Conservation (phyloP, 2,888 invertebrate genomes). For the Caenorhabditis angaria region DNA sequence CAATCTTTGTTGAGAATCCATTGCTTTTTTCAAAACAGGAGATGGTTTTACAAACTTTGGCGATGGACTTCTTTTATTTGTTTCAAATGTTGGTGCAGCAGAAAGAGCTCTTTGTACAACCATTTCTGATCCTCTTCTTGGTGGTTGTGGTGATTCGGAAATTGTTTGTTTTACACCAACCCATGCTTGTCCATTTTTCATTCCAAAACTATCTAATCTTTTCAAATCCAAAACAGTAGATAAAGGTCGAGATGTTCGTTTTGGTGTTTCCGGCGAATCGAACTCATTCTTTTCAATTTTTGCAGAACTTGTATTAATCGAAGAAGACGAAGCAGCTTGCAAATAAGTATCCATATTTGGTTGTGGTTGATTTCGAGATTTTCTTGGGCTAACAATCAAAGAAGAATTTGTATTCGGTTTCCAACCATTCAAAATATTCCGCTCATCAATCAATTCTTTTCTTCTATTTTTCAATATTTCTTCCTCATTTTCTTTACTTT, state of each 20-base stretch:
- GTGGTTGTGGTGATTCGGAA: conserved; percentile 16
- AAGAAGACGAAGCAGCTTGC: not conserved
- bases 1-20: conserved; percentile 12
- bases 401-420: not conserved
- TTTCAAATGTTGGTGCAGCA: conserved; percentile 1
- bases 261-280: not conserved
- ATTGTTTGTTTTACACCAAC: conserved; percentile 26
- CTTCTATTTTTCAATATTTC: not conserved
- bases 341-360: conserved; percentile 5
- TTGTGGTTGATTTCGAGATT: not conserved
- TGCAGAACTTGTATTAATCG: not conserved
- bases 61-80: not conserved
- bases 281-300: not conserved
- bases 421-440: not conserved
- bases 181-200: conserved; percentile 31
- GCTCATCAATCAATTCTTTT: not conserved
- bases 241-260: not conserved
- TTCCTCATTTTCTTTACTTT: not conserved
- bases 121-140: not conserved
- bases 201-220: conserved; percentile 31
- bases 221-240: conserved; percentile 18
- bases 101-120: conserved; percentile 7
- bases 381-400: not conserved
- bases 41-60: conserved; percentile 9
- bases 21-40: conserved; percentile 18